Conservation (phyloP, 2,888 invertebrate genomes). For the Epirrhoe alternata region DNA sequence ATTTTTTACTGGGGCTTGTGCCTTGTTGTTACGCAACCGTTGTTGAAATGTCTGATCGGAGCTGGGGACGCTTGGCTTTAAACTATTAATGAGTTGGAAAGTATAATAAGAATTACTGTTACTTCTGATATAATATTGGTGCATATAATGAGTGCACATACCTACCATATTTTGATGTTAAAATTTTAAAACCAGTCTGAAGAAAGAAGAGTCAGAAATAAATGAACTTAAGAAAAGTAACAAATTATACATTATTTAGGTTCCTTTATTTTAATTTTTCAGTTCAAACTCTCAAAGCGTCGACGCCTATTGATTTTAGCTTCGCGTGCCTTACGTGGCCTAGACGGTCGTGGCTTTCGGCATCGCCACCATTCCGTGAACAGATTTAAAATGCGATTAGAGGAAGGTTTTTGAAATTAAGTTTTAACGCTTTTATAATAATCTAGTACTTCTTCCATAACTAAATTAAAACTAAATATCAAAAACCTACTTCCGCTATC, state of each 20-base stretch:
- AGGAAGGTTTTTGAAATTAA: neutral
- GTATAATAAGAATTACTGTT: neutral
- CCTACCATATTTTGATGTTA: no score
- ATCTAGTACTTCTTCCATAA: no score
- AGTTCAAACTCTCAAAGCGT: neutral
- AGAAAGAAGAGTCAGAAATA: no score
- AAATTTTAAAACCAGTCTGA: no score
- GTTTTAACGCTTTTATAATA: neutral
- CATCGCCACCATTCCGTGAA: neutral
- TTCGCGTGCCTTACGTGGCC: slow-evolving; percentile 14
- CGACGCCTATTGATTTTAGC: slow-evolving; percentile 20
- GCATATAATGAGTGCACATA: neutral
- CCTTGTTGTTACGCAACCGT: slow-evolving; percentile 51
- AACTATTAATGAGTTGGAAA: neutral
- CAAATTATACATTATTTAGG: no score
- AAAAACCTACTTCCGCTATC: no score
- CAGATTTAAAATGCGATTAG: neutral
- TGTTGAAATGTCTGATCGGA: slow-evolving; percentile 43
- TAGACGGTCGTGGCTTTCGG: slow-evolving; percentile 5
- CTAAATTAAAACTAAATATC: no score
- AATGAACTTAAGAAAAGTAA: no score
- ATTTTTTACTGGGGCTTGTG: slow-evolving; percentile 71
- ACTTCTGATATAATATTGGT: neutral
- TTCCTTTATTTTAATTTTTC: no score
- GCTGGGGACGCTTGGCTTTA: slow-evolving; percentile 38